These are phyloP conservation scores for Gobio gobio DNA, from an alignment of 2,113 vertebrate species.

Conservation along the genomic window DNA sequence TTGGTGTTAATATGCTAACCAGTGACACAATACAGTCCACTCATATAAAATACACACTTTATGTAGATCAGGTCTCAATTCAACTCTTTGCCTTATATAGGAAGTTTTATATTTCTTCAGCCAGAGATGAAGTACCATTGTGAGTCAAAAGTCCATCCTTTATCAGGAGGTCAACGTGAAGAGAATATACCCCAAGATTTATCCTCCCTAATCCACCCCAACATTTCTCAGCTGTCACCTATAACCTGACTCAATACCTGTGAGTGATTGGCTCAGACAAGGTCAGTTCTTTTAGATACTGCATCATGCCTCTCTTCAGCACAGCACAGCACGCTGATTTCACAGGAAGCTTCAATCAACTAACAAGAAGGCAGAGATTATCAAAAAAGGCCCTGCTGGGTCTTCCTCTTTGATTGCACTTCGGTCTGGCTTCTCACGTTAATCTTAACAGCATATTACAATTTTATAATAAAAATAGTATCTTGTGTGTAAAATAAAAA, in stretches of 20 bases:
- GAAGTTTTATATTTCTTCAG: background rate
- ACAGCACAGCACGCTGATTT: constrained; percentile 42
- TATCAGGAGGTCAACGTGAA: constrained; percentile 74
- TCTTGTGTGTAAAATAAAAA: background rate
- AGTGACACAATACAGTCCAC: background rate
- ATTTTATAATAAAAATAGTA: background rate
- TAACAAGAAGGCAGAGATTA: constrained; percentile 56
- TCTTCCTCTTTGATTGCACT: background rate
- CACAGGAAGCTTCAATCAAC: constrained; percentile 45
- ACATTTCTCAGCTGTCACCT: constrained; percentile 76
- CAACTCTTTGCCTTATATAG: background rate
- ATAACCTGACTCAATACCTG: constrained; percentile 71
- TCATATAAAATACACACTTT: background rate
- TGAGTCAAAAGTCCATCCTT: constrained; percentile 67
- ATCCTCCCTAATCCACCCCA: constrained; percentile 67
- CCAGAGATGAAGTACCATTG: constrained; percentile 36
- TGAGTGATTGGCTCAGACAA: constrained; percentile 76
- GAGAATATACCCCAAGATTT: constrained; percentile 73
- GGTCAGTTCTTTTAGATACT: constrained; percentile 72
- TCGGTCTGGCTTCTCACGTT: background rate
- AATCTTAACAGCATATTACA: background rate
- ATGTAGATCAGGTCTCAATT: background rate
- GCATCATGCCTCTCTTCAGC: constrained; percentile 63
- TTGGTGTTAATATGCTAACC: background rate
- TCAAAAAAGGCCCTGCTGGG: background rate